phyloP scores from a whole-genome alignment of 2,113 vertebrate species.

The Oncorhynchus tshawytscha region DNA sequence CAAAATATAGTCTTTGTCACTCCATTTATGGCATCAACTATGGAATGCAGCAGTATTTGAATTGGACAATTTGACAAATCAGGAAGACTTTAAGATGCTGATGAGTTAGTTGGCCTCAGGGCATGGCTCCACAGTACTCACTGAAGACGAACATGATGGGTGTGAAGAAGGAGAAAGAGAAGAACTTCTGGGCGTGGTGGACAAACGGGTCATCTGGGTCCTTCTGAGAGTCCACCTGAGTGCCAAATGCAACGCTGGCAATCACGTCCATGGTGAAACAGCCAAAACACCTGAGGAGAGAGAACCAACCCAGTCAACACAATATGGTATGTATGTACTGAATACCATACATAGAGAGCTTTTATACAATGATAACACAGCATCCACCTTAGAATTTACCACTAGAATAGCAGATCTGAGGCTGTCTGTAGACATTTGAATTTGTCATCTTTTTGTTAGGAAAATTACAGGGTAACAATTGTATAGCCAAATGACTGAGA shows the following conservation, averaged over 20 bases:
- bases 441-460: too few relatives aligned
- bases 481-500: too few relatives aligned
- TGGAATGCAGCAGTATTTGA: neutral
- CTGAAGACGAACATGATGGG: slow-evolving; percentile 81
- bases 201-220: slow-evolving; percentile 83
- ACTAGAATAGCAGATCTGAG: too few relatives aligned
- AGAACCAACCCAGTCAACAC: neutral
- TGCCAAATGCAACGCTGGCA: slow-evolving; percentile 90
- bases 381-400: too few relatives aligned
- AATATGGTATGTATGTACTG: too few relatives aligned
- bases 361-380: too few relatives aligned
- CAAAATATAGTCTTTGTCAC: neutral
- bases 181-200: slow-evolving; percentile 81
- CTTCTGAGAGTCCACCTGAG: slow-evolving; percentile 83
- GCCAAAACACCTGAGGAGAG: slow-evolving; percentile 78
- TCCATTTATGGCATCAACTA: neutral
- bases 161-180: slow-evolving; percentile 77
- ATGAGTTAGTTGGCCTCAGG: too few relatives aligned
- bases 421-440: too few relatives aligned
- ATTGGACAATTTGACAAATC: neutral
- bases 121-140: slow-evolving; percentile 66
- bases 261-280: slow-evolving; percentile 90
- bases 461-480: too few relatives aligned
- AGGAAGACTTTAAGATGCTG: too few relatives aligned
- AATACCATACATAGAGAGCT: too few relatives aligned